Evolutionary conservation across 2,113 vertebrate species (phyloP).

Genomic region (Festucalex cinctus): DNA sequence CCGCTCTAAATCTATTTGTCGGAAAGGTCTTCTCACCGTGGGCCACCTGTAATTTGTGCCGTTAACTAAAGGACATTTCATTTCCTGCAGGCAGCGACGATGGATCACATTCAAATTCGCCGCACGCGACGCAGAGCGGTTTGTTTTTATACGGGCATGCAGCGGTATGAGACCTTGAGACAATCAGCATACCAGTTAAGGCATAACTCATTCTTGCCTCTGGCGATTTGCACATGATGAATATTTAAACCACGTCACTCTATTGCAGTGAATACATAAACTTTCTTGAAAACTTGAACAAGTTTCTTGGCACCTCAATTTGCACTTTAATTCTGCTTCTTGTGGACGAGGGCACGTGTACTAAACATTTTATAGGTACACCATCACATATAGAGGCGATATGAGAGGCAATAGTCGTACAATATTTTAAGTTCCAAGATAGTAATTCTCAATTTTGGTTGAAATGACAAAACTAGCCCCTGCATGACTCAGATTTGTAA

Average conservation of each 20-base stretch:
- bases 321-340: neutral
- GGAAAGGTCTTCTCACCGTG: conserved; percentile 57
- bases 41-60: conserved; percentile 71
- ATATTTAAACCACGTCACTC: conserved; percentile 4
- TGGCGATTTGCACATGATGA: neutral
- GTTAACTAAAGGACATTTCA: conserved; percentile 76
- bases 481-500: neutral
- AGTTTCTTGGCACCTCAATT: neutral
- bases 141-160: conserved; percentile 30
- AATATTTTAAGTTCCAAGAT: too few relatives aligned
- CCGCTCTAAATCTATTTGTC: conserved; percentile 68
- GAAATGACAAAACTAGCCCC: neutral
- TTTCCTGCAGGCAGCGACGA: conserved; percentile 65
- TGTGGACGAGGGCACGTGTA: neutral
- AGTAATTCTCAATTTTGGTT: neutral
- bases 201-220: conserved; percentile 13
- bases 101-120: conserved; percentile 63
- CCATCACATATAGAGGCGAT: too few relatives aligned
- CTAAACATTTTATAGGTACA: neutral
- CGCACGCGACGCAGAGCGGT: conserved; percentile 20
- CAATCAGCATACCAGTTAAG: conserved; percentile 16
- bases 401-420: too few relatives aligned
- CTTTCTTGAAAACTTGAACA: neutral
- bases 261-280: neutral
- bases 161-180: conserved; percentile 18